Evolutionary conservation across 1,140 invertebrate species (phyloP).

Genomic region (Tetramorium alpestre): DNA sequence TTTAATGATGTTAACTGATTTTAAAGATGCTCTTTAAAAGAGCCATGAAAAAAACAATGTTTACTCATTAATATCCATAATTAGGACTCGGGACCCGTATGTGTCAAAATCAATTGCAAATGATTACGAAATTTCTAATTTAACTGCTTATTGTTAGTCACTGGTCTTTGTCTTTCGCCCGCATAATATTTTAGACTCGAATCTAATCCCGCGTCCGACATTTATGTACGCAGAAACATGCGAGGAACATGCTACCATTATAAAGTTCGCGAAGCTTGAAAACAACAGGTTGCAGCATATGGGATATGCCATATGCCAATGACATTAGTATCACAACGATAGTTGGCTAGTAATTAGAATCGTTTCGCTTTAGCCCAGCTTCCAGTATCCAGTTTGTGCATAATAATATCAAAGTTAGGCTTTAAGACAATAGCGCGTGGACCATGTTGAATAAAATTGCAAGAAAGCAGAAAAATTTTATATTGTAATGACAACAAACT

Average conservation of each 20-base stretch:
- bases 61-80: background rate
- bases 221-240: background rate
- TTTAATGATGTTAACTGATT: background rate
- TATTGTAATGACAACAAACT: background rate
- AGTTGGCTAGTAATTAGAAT: slow-evolving; percentile 34
- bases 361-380: slow-evolving; percentile 25
- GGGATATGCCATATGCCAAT: slow-evolving; percentile 35
- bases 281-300: slow-evolving; percentile 39
- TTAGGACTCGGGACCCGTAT: background rate
- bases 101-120: background rate
- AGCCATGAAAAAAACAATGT: background rate
- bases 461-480: background rate
- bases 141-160: background rate
- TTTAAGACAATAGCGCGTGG: slow-evolving; percentile 21
- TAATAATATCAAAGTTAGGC: slow-evolving; percentile 22
- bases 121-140: slow-evolving; percentile 10
- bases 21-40: background rate
- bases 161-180: background rate
- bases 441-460: slow-evolving; percentile 10
- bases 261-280: slow-evolving; percentile 33
- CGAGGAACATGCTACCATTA: slow-evolving; percentile 28
- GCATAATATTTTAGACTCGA: slow-evolving; percentile 1
- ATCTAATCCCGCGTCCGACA: slow-evolving; percentile 25
- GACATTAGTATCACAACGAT: slow-evolving; percentile 31
- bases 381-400: background rate